phyloP scores from a whole-genome alignment of 2,888 invertebrate genomes.

The Drosophila limbata region DNA sequence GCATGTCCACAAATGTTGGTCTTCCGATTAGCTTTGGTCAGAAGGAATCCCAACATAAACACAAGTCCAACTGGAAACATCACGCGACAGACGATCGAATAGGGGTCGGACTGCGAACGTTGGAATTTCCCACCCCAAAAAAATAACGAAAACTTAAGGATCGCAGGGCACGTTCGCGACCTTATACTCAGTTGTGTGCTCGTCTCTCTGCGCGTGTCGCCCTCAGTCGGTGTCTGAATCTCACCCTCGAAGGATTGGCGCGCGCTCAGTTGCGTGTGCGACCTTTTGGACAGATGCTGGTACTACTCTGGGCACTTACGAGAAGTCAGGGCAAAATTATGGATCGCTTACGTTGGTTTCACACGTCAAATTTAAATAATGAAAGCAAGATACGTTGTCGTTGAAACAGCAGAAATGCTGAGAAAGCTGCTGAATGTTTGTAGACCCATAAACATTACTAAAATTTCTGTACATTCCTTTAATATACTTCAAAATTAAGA shows the following conservation, averaged over 20 bases:
- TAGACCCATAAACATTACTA: not conserved
- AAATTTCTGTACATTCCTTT: not conserved
- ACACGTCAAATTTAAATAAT: conserved; percentile 31
- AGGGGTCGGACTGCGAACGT: conserved; percentile 70
- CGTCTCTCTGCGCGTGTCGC: conserved; percentile 66
- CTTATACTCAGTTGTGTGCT: not conserved
- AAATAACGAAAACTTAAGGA: conserved; percentile 38
- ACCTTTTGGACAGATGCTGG: conserved; percentile 81
- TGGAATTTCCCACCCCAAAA: conserved; percentile 45
- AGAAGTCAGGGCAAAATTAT: conserved; percentile 36
- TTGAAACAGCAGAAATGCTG: not conserved
- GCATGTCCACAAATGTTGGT: conserved; percentile 51
- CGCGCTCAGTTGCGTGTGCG: conserved; percentile 47
- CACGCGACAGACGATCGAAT: conserved; percentile 73
- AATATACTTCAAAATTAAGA: not conserved
- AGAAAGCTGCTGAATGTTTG: not conserved
- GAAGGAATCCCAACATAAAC: conserved; percentile 20
- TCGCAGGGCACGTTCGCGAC: conserved; percentile 25
- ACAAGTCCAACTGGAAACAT: conserved; percentile 48
- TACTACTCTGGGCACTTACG: conserved; percentile 48
- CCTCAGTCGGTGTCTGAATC: conserved; percentile 30
- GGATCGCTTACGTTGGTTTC: conserved; percentile 41
- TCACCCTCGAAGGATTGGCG: conserved; percentile 48
- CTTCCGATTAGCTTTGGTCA: conserved; percentile 38
- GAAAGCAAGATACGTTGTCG: not conserved